These are phyloP conservation scores for Falco concolor DNA, from an alignment of 2,797 vertebrate species.

Conservation along the genomic window DNA sequence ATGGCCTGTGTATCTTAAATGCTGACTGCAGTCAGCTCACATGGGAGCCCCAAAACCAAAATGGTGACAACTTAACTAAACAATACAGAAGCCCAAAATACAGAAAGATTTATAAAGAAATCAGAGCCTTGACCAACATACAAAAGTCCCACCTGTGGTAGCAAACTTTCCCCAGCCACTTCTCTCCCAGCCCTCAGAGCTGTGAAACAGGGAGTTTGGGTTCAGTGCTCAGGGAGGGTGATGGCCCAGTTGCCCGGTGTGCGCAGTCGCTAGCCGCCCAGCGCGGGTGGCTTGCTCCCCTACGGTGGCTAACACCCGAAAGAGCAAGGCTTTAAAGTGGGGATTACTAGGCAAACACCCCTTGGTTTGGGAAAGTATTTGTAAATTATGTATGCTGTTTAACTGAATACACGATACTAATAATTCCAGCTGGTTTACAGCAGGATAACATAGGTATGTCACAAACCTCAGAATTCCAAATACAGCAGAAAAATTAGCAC, in stretches of 20 bases:
- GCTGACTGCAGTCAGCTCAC: not conserved
- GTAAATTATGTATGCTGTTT: not conserved
- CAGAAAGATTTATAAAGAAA: not conserved
- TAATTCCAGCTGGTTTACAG: not conserved
- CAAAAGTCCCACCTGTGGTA: not conserved
- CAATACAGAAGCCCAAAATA: not conserved
- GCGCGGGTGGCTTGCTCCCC: not conserved
- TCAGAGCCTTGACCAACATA: not conserved
- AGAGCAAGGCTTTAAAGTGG: not conserved
- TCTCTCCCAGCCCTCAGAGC: not conserved
- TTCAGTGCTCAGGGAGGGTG: not conserved
- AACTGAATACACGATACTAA: not conserved
- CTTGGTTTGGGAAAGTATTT: not conserved
- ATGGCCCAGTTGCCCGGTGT: fast-evolving
- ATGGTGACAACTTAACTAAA: not conserved
- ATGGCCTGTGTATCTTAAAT: not conserved
- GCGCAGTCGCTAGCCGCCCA: not conserved
- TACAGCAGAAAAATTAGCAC: not conserved
- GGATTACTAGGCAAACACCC: not conserved
- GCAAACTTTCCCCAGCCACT: not conserved
- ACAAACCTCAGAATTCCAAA: not conserved
- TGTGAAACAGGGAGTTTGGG: not conserved
- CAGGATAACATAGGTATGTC: not conserved
- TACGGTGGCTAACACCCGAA: not conserved
- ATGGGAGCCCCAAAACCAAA: not conserved